Percentiles rank a stretch among this genome's conserved stretches.
Evolutionary conservation across 2,888 invertebrate species (phyloP).

Genomic region (Lasioglossum marginatum): DNA sequence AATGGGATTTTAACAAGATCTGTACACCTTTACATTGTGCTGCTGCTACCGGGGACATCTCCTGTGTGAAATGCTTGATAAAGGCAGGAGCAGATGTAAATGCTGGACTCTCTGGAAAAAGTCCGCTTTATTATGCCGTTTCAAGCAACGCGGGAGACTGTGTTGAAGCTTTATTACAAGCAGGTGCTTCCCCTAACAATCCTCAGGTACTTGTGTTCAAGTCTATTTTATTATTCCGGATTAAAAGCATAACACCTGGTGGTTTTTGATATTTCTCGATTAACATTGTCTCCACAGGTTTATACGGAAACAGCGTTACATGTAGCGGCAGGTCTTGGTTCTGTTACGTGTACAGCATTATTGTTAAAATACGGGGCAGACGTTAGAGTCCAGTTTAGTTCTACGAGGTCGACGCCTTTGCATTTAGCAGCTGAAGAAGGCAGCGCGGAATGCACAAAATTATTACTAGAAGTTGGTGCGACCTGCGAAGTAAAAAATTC

Average conservation of each 20-base stretch:
- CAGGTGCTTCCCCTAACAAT: constrained; percentile 93
- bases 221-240: neutral
- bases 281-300: constrained; percentile 85
- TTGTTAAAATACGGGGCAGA: constrained; percentile 92
- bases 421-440: constrained; percentile 96
- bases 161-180: constrained; percentile 89
- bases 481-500: constrained; percentile 91
- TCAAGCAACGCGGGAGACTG: constrained; percentile 91
- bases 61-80: constrained; percentile 88
- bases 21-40: constrained; percentile 92
- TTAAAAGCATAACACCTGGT: neutral
- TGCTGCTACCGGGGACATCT: constrained; percentile 88
- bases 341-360: constrained; percentile 89
- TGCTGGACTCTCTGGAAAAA: constrained; percentile 88
- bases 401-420: constrained; percentile 91
- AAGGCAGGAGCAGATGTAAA: constrained; percentile 92
- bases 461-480: constrained; percentile 91
- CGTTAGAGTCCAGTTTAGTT: constrained; percentile 90
- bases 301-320: constrained; percentile 94
- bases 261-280: neutral
- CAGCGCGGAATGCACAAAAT: constrained; percentile 90
- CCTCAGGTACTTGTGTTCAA: constrained; percentile 87
- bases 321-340: constrained; percentile 91
- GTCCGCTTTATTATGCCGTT: constrained; percentile 94
- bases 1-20: constrained; percentile 89